Percentiles rank a stretch among this genome's conserved stretches.
phyloP scores from a whole-genome alignment of 2,113 vertebrate genomes.

The Saccopteryx leptura region DNA sequence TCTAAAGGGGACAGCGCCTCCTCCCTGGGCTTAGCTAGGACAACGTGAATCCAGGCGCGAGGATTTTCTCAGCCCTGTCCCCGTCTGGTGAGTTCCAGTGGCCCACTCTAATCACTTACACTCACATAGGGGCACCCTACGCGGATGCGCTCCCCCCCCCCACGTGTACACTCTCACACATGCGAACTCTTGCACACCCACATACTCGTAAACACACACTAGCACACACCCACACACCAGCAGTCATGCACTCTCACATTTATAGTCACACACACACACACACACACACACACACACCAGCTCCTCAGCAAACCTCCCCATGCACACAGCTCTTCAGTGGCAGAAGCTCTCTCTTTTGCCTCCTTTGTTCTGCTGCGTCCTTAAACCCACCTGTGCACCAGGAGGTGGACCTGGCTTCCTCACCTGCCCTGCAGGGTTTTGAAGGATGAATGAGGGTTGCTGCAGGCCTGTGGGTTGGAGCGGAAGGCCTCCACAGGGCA shows the following conservation, averaged over 20 bases:
- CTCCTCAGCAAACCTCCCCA: not conserved
- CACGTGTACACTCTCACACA: not conserved
- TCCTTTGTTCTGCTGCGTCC: rapidly evolving
- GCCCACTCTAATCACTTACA: not conserved
- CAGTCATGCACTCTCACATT: not conserved
- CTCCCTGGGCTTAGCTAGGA: not conserved
- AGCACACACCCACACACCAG: not conserved
- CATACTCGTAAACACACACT: no score
- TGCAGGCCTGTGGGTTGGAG: not conserved
- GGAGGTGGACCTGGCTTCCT: no score
- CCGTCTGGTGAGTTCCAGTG: not conserved
- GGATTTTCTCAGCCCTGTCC: not conserved
- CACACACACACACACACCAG: not conserved
- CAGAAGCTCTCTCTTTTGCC: not conserved
- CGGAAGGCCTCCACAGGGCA: no score
- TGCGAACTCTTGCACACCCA: not conserved
- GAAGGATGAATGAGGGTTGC: not conserved
- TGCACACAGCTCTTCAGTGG: rapidly evolving
- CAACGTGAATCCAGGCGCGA: not conserved
- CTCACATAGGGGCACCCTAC: no score
- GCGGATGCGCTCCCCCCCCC: not conserved
- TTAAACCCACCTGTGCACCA: not conserved
- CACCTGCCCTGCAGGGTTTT: no score
- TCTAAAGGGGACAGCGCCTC: not conserved
- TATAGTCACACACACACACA: rapidly evolving